Conservation (phyloP, 2,797 vertebrate species). For the Heterohyrax brucei region DNA sequence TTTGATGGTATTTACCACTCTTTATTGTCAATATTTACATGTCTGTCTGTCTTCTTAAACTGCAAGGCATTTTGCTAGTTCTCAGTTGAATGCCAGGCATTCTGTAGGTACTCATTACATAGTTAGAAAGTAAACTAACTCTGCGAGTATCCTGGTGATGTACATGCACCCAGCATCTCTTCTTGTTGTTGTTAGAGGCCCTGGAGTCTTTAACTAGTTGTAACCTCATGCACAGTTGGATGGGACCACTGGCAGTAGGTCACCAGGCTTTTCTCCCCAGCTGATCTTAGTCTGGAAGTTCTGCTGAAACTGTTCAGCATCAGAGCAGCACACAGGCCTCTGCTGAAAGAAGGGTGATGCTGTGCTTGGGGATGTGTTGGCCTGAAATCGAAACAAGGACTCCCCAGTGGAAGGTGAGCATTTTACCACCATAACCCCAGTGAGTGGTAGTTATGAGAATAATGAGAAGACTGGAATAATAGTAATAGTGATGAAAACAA, state of each 20-base stretch:
- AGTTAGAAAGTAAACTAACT: background rate
- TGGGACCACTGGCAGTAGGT: background rate
- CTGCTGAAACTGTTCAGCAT: background rate
- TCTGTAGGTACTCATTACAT: background rate
- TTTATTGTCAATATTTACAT: background rate
- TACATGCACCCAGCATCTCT: background rate
- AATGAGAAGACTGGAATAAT: background rate
- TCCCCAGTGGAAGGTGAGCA: background rate
- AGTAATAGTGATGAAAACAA: background rate
- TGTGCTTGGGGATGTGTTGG: background rate
- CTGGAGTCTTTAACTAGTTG: background rate
- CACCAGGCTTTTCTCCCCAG: background rate
- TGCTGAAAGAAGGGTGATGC: background rate
- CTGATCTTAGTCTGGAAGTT: background rate
- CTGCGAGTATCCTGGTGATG: background rate
- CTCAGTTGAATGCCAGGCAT: background rate
- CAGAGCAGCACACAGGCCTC: background rate
- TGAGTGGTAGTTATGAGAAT: background rate
- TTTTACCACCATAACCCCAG: background rate
- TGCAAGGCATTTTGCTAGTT: background rate
- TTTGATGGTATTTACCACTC: background rate
- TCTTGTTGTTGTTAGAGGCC: background rate
- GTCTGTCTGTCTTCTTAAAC: background rate
- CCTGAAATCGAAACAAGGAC: background rate
- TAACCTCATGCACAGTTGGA: background rate